Evolutionary conservation across 2,797 vertebrate species (phyloP).

Genomic region (Natrix natrix): DNA sequence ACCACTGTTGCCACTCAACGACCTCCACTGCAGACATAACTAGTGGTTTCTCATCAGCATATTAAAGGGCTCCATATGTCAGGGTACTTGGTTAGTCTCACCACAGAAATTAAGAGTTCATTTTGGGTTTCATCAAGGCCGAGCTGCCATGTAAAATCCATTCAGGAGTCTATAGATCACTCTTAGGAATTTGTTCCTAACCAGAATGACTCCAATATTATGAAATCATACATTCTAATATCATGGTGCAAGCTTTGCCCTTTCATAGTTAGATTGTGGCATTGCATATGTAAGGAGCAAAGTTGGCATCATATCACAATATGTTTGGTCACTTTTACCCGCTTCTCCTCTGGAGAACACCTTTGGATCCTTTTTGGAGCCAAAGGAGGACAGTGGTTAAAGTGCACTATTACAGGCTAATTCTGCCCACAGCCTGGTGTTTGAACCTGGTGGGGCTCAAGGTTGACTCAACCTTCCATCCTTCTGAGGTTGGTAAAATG

Average conservation of each 20-base stretch:
- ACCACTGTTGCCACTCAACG: not conserved
- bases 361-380: not conserved
- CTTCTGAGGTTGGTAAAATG: not conserved
- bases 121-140: not conserved
- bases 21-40: not conserved
- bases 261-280: not conserved
- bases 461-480: not conserved
- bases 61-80: not conserved
- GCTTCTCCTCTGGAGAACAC: not conserved
- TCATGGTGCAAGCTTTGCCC: not conserved
- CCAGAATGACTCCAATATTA: not conserved
- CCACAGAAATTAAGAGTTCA: not conserved
- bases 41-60: not conserved
- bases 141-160: not conserved
- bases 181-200: not conserved
- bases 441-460: not conserved
- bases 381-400: fast-evolving
- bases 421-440: not conserved
- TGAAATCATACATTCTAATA: not conserved
- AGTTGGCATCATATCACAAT: not conserved
- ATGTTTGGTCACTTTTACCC: not conserved
- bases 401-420: not conserved
- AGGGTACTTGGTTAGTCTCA: not conserved
- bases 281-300: not conserved
- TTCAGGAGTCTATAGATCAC: not conserved